Percentiles rank a stretch among this genome's conserved stretches.
phyloP scores from a whole-genome alignment of 2,113 vertebrate species.

The Phalacrocorax brasilianus region DNA sequence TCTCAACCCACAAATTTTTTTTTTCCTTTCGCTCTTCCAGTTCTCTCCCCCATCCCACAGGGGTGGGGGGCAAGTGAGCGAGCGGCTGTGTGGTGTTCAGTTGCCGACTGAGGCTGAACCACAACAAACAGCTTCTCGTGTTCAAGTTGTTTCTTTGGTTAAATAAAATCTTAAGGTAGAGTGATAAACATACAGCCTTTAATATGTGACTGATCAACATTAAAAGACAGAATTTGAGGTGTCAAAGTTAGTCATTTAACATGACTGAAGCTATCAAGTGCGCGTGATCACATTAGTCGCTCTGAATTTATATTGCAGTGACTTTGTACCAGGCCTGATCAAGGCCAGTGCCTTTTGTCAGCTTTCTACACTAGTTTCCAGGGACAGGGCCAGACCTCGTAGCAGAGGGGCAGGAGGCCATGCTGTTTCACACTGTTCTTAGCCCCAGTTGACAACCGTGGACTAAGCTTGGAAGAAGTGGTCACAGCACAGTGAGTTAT shows the following conservation, averaged over 20 bases:
- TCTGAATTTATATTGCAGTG: not conserved
- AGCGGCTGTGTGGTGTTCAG: too few species aligned
- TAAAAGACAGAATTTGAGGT: not conserved
- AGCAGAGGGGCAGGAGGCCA: not conserved
- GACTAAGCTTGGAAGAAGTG: not conserved
- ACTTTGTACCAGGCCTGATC: not conserved
- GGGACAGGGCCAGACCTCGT: too few species aligned
- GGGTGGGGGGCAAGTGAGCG: too few species aligned
- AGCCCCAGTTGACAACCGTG: fast-evolving
- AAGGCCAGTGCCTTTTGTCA: not conserved
- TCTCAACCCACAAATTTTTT: too few species aligned
- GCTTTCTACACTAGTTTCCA: not conserved
- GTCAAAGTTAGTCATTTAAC: not conserved
- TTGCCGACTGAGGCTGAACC: too few species aligned
- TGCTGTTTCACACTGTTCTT: too few species aligned
- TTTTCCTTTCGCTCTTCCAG: too few species aligned
- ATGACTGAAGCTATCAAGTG: not conserved
- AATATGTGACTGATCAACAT: not conserved
- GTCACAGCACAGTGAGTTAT: not conserved
- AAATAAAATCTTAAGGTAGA: not conserved
- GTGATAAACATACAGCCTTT: not conserved
- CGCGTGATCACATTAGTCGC: fast-evolving
- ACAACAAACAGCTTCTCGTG: not conserved
- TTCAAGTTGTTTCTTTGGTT: not conserved
- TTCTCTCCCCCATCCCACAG: too few species aligned